Conservation (phyloP, 2,113 vertebrate species). For the Pseudorectes ferrugineus region DNA sequence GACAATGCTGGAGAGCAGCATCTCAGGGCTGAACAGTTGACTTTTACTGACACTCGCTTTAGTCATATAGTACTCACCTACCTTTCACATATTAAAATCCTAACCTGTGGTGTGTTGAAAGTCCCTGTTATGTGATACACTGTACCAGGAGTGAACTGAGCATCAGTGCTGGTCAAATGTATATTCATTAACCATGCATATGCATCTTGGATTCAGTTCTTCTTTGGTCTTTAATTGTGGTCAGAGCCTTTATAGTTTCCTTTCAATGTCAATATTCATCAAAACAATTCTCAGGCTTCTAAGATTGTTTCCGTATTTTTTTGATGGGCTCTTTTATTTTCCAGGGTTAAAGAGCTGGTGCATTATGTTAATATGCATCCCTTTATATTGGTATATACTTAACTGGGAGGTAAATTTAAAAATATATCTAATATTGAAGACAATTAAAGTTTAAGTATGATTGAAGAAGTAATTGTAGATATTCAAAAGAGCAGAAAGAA, state of each 20-base stretch:
- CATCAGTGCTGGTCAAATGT: background rate
- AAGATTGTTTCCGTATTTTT: background rate
- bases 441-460: background rate
- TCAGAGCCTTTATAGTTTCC: background rate
- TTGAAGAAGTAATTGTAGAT: background rate
- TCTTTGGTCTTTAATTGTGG: background rate
- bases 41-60: background rate
- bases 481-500: background rate
- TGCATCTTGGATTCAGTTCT: background rate
- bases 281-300: background rate
- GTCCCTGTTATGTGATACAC: background rate
- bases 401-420: background rate
- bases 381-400: background rate
- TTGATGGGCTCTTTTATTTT: background rate
- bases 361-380: background rate
- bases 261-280: background rate
- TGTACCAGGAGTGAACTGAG: background rate
- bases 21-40: background rate
- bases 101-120: background rate
- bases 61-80: background rate
- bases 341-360: background rate
- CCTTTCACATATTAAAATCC: background rate
- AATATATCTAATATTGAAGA: background rate
- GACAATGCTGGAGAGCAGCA: background rate
- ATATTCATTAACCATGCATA: background rate